Evolutionary conservation across 2,888 invertebrate species (phyloP), one percentile per base, ranked within the genome.

Genomic region (Eilema caniola): DNA sequence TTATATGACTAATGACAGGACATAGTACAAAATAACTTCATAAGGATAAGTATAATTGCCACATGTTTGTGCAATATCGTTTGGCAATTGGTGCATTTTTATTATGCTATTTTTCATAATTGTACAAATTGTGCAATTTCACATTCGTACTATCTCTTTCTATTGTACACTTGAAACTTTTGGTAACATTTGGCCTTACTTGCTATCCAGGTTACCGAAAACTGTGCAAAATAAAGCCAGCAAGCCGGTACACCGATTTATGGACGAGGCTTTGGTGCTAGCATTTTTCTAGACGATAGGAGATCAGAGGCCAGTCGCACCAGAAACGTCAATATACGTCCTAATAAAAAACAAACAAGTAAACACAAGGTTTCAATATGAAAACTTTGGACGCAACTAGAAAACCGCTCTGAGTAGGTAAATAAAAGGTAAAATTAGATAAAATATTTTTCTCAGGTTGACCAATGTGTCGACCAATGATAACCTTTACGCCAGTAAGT

Each of bases 101-200:
- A n/a, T 53, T 53, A 53, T n/a, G n/a, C 53, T 47, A n/a, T 53
- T 53, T n/a, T 53, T n/a, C 47, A 53, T 47, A 47, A n/a, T 53
- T 53, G n/a, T n/a, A n/a, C n/a, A 53, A 53, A 53, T n/a, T 53
- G 53, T 53, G 53, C 20, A 53, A 53, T 8, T 53, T 20, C 20
- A 20, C 47, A 47, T 47, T 47, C n/a, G n/a, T n/a, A 53, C n/a
- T 8, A 53, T 53, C 20, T n/a, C 20, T 53, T 53, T 53, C n/a
- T 20, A n/a, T 53, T 4, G 16, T 2, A 5, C 41, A 41, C 16
- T 14, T 4, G 16, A 14, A 53, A 47, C 47, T 47, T 47, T 47
- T 20, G 47, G 47, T 14, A 47, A 20, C 3, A 16, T 0, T 14
- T 16, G 41, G 41, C 16, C 1, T 33, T 33, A 8, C 41, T 41